phyloP scores from a whole-genome alignment of 2,113 vertebrate species.

The Pholis gunnellus region DNA sequence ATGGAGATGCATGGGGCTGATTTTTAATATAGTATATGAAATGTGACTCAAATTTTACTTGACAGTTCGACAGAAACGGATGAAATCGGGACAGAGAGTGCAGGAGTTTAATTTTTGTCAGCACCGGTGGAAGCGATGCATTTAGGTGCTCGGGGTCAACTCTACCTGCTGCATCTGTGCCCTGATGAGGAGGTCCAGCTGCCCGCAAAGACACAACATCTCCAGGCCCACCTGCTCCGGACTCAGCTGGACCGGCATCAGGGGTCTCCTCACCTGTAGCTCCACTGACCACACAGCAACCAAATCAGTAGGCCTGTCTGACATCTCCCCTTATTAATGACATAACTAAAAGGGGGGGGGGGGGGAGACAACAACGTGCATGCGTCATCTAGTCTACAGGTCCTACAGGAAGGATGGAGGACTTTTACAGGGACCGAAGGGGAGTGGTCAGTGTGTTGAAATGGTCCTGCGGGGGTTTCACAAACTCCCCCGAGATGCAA shows the following conservation, averaged over 20 bases:
- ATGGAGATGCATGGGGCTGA: not conserved
- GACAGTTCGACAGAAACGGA: not conserved
- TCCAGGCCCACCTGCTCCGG: conserved; percentile 86
- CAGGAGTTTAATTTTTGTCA: not conserved
- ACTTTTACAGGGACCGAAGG: conserved; percentile 10
- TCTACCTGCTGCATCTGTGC: conserved; percentile 85
- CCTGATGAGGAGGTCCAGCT: conserved; percentile 87
- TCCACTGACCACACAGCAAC: conserved; percentile 75
- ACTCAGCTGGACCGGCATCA: conserved; percentile 83
- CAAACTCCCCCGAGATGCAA: not conserved
- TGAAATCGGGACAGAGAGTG: not conserved
- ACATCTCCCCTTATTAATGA: not conserved
- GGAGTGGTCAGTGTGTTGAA: conserved; percentile 40
- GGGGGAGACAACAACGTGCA: not conserved
- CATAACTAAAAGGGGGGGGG: not conserved
- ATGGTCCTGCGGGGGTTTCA: not conserved
- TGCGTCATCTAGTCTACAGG: conserved; percentile 3
- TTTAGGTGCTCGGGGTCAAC: not conserved
- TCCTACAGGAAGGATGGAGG: conserved; percentile 2
- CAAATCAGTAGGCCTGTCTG: conserved; percentile 12
- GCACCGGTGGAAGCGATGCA: not conserved
- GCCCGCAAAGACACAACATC: conserved; percentile 86
- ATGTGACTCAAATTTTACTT: not conserved
- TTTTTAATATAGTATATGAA: not conserved
- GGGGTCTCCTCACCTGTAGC: conserved; percentile 83